Conservation (phyloP, 2,113 vertebrate genomes). For the Spea bombifrons region DNA sequence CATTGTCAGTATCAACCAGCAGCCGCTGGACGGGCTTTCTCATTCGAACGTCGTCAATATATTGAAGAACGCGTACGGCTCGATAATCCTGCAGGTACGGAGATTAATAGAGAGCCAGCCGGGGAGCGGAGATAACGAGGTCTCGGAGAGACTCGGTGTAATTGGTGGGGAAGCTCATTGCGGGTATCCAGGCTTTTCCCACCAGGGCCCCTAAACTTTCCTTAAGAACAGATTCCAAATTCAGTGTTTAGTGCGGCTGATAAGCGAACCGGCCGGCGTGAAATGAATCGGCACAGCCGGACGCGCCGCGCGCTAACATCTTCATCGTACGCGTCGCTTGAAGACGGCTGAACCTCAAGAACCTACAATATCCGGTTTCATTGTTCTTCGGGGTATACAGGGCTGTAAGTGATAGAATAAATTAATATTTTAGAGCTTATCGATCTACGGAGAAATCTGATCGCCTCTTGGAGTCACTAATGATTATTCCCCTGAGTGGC, state of each 20-base stretch:
- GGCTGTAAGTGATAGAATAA: not conserved
- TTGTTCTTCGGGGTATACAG: not conserved
- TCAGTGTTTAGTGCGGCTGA: constrained; percentile 60
- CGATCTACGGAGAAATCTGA: too few relatives aligned
- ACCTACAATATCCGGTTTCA: not conserved
- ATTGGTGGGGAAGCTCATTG: constrained; percentile 55
- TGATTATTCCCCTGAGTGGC: too few relatives aligned
- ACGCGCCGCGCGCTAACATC: too few relatives aligned
- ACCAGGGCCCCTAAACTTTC: constrained; percentile 61
- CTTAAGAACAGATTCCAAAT: constrained; percentile 60
- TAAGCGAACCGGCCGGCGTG: constrained; percentile 58
- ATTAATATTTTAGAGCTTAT: too few relatives aligned
- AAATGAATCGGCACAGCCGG: constrained; percentile 23
- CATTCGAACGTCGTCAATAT: constrained; percentile 87
- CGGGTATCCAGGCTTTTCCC: constrained; percentile 55
- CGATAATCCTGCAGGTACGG: constrained; percentile 85
- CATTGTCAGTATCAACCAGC: constrained; percentile 89
- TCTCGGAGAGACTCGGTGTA: constrained; percentile 54
- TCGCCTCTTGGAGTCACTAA: too few relatives aligned
- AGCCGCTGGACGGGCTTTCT: constrained; percentile 80
- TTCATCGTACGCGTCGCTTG: not conserved
- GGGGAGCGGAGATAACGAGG: constrained; percentile 63
- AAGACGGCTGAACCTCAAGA: not conserved
- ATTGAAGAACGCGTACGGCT: constrained; percentile 87
- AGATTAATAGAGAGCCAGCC: constrained; percentile 62